These are phyloP conservation scores for Pedionomus torquatus DNA, from an alignment of 2,113 vertebrate species.

Conservation along the genomic window DNA sequence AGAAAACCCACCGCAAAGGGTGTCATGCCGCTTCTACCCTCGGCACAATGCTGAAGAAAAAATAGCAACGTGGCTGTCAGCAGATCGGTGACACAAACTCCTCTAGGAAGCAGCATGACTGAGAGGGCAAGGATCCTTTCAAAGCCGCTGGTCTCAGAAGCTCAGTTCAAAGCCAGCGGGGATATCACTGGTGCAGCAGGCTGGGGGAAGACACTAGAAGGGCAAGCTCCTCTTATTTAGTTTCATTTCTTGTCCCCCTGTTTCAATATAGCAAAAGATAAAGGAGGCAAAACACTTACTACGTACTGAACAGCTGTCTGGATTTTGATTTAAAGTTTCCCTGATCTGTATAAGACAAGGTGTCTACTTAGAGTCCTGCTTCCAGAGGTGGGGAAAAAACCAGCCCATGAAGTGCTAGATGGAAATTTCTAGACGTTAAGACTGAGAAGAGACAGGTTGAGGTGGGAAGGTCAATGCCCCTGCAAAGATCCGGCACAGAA, in stretches of 20 bases:
- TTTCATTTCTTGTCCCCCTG: not conserved
- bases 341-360: not conserved
- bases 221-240: not conserved
- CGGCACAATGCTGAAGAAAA: not conserved
- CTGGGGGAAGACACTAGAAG: not conserved
- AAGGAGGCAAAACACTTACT: not conserved
- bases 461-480: not conserved
- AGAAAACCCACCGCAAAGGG: not conserved
- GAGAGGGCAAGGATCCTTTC: conserved; percentile 14
- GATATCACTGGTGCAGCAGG: not conserved
- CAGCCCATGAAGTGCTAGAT: rapidly evolving
- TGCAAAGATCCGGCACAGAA: not conserved
- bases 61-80: conserved; percentile 8
- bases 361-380: not conserved
- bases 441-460: not conserved
- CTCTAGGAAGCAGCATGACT: conserved; percentile 31
- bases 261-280: not conserved
- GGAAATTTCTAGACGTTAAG: not conserved
- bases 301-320: not conserved
- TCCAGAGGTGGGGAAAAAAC: not conserved
- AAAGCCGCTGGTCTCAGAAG: not conserved
- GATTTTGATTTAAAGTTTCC: not conserved
- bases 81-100: conserved; percentile 20
- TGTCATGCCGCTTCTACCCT: not conserved
- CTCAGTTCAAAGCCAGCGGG: conserved; percentile 10